Conservation (phyloP, 1,140 invertebrate species). For the Drosophila bipectinata region DNA sequence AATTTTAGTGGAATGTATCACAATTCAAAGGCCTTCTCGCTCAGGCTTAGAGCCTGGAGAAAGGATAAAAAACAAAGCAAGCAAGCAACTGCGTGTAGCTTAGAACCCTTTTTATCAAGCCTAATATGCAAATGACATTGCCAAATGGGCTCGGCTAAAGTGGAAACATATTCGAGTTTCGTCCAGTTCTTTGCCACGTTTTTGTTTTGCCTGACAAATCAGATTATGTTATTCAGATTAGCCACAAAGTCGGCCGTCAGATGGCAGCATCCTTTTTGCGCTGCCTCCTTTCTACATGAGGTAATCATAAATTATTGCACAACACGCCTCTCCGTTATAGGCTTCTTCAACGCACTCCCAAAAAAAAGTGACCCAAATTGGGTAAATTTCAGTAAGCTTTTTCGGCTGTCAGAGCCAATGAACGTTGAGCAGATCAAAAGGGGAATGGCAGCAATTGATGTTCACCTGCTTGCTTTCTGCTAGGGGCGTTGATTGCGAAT, state of each 20-base stretch:
- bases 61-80: conserved; percentile 1
- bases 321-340: conserved; percentile 29
- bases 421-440: conserved; percentile 67
- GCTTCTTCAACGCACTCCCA: background rate
- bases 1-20: background rate
- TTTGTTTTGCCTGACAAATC: conserved; percentile 48
- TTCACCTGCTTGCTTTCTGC: conserved; percentile 47
- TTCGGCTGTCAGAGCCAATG: conserved; percentile 48
- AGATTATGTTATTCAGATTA: conserved; percentile 71
- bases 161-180: conserved; percentile 34
- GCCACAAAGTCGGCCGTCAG: conserved; percentile 49
- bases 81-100: conserved; percentile 1
- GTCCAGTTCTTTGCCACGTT: conserved; percentile 40
- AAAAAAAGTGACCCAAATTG: conserved; percentile 30
- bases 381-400: conserved; percentile 43
- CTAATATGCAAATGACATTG: conserved; percentile 56
- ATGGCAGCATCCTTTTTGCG: conserved; percentile 30
- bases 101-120: conserved; percentile 41
- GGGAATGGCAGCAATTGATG: conserved; percentile 68
- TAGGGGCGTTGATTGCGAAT: conserved; percentile 62
- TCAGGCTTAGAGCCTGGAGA: background rate
- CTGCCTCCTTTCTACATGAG: conserved; percentile 5
- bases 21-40: background rate
- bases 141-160: conserved; percentile 47
- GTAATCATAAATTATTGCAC: conserved; percentile 48